Conservation (phyloP, 2,113 vertebrate species). For the Clinocottus analis region DNA sequence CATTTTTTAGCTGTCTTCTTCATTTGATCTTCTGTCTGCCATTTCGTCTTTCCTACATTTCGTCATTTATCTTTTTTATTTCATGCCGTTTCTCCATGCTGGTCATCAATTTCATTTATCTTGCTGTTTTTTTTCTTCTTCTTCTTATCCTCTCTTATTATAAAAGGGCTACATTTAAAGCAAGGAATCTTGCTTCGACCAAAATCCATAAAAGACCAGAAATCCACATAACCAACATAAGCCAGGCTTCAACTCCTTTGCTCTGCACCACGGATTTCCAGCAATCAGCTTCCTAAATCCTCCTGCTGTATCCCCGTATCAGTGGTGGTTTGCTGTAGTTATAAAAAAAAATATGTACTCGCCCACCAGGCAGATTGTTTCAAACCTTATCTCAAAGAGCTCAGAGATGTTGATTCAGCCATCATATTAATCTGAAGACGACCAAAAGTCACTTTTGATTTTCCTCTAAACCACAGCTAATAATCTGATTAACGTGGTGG, state of each 20-base stretch:
- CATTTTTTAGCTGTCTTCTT: slow-evolving; percentile 33
- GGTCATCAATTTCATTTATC: slow-evolving; percentile 49
- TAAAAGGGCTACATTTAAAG: slow-evolving; percentile 12
- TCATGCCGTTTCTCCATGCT: slow-evolving; percentile 24
- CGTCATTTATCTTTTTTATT: slow-evolving; percentile 49
- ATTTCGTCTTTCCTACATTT: slow-evolving; percentile 40
- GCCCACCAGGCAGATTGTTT: slow-evolving; percentile 53
- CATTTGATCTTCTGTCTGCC: slow-evolving; percentile 33
- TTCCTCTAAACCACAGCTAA: slow-evolving; percentile 18
- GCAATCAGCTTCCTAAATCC: slow-evolving; percentile 63
- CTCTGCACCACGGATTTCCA: slow-evolving; percentile 44
- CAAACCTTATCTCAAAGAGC: slow-evolving; percentile 54
- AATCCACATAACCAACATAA: slow-evolving; percentile 48
- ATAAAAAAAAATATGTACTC: slow-evolving; percentile 27
- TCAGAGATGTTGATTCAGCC: slow-evolving; percentile 57
- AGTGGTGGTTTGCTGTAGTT: slow-evolving; percentile 50
- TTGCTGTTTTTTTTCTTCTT: neutral
- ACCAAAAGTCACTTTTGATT: slow-evolving; percentile 25
- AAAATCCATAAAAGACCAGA: slow-evolving; percentile 52
- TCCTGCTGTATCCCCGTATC: slow-evolving; percentile 25
- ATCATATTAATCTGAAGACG: slow-evolving; percentile 39
- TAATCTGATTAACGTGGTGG: slow-evolving; percentile 10
- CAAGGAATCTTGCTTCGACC: slow-evolving; percentile 16
- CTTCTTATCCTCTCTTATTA: neutral
- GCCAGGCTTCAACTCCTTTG: slow-evolving; percentile 30